These are phyloP conservation scores for Lepidurus couesii DNA, from an alignment of 1,140 invertebrate genomes.

Conservation along the genomic window DNA sequence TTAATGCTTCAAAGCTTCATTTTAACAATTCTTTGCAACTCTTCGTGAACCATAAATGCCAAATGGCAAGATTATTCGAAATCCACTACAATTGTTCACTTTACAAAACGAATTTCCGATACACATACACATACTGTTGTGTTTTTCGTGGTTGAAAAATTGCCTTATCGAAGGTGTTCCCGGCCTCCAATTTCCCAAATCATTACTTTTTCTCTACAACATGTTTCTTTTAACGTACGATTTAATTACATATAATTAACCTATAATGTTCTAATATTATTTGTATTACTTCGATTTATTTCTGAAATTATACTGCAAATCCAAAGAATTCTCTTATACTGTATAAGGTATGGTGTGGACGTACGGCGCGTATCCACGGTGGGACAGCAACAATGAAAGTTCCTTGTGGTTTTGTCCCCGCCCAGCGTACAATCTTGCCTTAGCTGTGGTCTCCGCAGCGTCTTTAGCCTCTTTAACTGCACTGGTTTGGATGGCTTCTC, in stretches of 20 bases:
- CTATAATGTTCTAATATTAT: neutral
- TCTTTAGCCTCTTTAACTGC: neutral
- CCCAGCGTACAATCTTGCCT: neutral
- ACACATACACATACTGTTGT: too few relatives aligned
- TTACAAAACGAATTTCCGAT: too few relatives aligned
- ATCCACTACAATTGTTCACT: too few relatives aligned
- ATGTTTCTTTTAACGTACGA: neutral
- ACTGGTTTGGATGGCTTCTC: neutral
- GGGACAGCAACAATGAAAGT: neutral
- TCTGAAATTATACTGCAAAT: neutral
- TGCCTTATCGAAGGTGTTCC: too few relatives aligned
- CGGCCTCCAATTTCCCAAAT: too few relatives aligned
- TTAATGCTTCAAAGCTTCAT: too few relatives aligned
- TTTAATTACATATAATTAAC: neutral
- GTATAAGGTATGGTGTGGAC: conserved; percentile 17
- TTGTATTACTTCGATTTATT: neutral
- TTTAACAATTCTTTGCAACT: too few relatives aligned
- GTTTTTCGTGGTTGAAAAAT: too few relatives aligned
- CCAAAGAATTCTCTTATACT: neutral
- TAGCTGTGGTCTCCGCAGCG: neutral
- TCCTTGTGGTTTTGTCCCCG: neutral
- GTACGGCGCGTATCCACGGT: neutral
- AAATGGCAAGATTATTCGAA: too few relatives aligned
- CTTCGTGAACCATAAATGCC: too few relatives aligned
- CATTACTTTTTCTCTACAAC: neutral